These are phyloP conservation scores for Oreochromis spilurus DNA, from an alignment of 2,113 vertebrate species.

Conservation along the genomic window DNA sequence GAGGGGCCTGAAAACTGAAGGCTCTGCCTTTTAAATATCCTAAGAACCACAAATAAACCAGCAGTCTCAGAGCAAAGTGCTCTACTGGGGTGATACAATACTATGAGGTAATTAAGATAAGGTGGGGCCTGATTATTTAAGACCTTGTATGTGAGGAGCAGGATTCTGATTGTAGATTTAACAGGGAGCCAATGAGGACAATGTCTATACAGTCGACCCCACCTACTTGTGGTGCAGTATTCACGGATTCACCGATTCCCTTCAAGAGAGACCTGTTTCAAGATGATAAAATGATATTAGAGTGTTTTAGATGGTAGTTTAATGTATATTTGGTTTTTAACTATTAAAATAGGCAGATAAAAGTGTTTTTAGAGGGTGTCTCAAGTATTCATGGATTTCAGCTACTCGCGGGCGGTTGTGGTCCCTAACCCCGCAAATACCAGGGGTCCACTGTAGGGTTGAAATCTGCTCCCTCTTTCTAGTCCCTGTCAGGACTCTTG, in stretches of 20 bases:
- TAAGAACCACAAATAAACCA: not conserved
- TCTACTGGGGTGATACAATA: not conserved
- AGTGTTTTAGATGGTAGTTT: not conserved
- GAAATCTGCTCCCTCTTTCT: not conserved
- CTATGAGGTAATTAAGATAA: not conserved
- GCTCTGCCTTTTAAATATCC: not conserved
- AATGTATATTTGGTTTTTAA: not conserved
- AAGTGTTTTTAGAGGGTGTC: not conserved
- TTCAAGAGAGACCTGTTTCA: not conserved
- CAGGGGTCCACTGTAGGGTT: not conserved
- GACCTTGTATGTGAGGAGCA: not conserved
- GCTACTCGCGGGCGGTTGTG: not conserved
- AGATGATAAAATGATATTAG: not conserved
- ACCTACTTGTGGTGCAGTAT: not conserved
- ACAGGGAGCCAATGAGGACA: not conserved
- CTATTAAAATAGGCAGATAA: not conserved
- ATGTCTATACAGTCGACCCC: not conserved
- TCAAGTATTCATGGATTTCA: not conserved
- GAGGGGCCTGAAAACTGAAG: not conserved
- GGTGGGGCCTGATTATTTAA: not conserved
- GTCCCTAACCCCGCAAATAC: not conserved
- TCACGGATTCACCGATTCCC: not conserved
- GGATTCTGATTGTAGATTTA: not conserved
- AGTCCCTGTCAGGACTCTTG: not conserved
- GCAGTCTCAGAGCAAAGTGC: not conserved